A percentile compares a stretch with the other conserved stretches of the same genome.
Evolutionary conservation across 2,113 vertebrate species (phyloP).

Genomic region (Ascaphus truei): DNA sequence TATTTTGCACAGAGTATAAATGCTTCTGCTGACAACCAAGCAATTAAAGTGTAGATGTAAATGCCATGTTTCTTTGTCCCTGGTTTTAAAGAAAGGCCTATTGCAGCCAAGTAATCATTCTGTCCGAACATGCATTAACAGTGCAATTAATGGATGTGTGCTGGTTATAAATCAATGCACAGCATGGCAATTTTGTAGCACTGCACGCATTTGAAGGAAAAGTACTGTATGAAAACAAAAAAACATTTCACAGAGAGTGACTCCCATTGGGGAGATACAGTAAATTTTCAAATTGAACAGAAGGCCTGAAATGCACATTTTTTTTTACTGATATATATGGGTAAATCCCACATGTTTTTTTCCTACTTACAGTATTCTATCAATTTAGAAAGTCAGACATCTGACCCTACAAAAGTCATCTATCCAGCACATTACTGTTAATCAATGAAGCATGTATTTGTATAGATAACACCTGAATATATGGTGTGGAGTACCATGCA

Average conservation of each 20-base stretch:
- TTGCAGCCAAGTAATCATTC: slow-evolving; percentile 15
- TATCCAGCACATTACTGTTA: no score
- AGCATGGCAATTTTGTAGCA: neutral
- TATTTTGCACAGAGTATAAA: no score
- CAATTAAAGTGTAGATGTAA: slow-evolving; percentile 8
- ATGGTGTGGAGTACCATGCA: no score
- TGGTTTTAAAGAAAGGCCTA: slow-evolving; percentile 5
- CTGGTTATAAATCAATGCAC: slow-evolving; percentile 21
- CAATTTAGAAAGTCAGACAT: no score
- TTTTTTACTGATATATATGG: no score
- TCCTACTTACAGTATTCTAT: no score
- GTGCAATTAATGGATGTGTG: slow-evolving; percentile 10
- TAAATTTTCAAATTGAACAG: neutral
- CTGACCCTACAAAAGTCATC: no score
- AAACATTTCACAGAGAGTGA: neutral
- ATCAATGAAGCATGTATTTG: no score
- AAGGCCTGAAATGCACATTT: no score
- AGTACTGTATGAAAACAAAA: slow-evolving; percentile 8
- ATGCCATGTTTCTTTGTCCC: slow-evolving; percentile 17
- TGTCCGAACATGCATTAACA: slow-evolving; percentile 4
- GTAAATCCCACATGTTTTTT: no score
- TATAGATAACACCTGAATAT: no score
- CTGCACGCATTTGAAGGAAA: no score
- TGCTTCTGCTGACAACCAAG: slow-evolving; percentile 1
- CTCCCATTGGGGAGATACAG: neutral